Percentiles rank a stretch among this genome's conserved stretches.
phyloP scores from a whole-genome alignment of 2,888 invertebrate genomes.

The Malacosoma neustria region DNA sequence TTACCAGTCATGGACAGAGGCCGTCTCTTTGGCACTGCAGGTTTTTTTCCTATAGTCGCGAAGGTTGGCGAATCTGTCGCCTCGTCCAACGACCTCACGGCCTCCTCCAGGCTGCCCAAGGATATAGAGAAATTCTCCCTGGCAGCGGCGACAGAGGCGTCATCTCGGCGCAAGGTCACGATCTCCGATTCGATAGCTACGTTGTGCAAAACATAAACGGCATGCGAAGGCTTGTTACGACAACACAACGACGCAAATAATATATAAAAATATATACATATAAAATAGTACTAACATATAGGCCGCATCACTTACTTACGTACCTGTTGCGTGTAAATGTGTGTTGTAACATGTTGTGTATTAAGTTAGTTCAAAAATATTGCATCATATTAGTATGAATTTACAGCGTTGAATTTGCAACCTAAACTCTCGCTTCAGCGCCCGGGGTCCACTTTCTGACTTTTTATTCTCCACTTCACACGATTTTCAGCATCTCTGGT shows the following conservation, averaged over 20 bases:
- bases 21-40: conserved; percentile 68
- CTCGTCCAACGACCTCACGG: conserved; percentile 58
- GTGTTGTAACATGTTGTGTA: too few species aligned
- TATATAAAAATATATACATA: conserved; percentile 33
- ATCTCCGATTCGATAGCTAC: conserved; percentile 59
- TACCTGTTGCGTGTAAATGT: too few species aligned
- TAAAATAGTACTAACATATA: conserved; percentile 26
- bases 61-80: conserved; percentile 51
- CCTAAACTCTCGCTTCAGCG: too few species aligned
- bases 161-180: conserved; percentile 71
- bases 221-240: conserved; percentile 41
- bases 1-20: conserved; percentile 78
- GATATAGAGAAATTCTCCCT: conserved; percentile 66
- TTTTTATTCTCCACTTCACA: too few species aligned
- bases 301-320: background rate
- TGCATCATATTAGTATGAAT: too few species aligned
- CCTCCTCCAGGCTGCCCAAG: conserved; percentile 63
- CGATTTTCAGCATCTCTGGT: too few species aligned
- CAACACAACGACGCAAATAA: too few species aligned
- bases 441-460: too few species aligned
- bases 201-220: conserved; percentile 10
- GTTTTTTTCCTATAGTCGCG: conserved; percentile 65
- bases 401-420: too few species aligned
- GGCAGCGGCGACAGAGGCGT: conserved; percentile 56
- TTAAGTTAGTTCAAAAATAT: too few species aligned